These are phyloP conservation scores for Aquatica leii DNA, from an alignment of 2,888 invertebrate genomes.

Conservation along the genomic window DNA sequence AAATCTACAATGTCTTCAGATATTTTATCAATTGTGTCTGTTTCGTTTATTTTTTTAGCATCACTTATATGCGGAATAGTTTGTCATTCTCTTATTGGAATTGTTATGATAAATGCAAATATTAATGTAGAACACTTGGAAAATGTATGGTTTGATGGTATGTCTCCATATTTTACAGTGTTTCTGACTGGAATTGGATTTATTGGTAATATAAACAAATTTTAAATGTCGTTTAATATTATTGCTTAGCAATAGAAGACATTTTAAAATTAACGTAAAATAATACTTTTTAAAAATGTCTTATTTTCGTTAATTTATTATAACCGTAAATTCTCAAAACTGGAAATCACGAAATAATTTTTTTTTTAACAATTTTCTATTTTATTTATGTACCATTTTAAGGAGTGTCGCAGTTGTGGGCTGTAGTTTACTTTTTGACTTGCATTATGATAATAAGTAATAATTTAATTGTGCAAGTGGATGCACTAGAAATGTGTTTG, in stretches of 20 bases:
- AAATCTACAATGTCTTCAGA: constrained; percentile 24
- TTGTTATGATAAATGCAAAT: constrained; percentile 1
- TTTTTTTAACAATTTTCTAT: not conserved
- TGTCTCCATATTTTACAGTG: constrained; percentile 13
- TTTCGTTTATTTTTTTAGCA: constrained; percentile 24
- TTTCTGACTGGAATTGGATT: constrained; percentile 28
- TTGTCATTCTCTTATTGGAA: constrained; percentile 19
- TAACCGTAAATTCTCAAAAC: too few species aligned
- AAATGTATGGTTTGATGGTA: constrained; percentile 9
- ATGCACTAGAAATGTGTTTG: constrained; percentile 23
- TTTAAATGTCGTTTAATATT: too few species aligned
- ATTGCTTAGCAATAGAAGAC: too few species aligned
- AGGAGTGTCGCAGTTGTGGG: constrained; percentile 36
- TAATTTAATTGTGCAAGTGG: constrained; percentile 21
- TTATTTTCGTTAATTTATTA: too few species aligned
- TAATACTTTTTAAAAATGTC: too few species aligned
- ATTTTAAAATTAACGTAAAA: too few species aligned
- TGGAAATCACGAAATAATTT: too few species aligned
- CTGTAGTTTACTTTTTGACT: constrained; percentile 23
- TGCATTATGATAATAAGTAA: constrained; percentile 23
- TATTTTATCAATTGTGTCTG: constrained; percentile 30
- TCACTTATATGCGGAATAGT: constrained; percentile 11
- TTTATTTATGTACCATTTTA: not conserved
- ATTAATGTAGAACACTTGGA: not conserved
- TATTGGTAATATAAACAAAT: constrained; percentile 26